phyloP scores from a whole-genome alignment of 2,888 invertebrate genomes.

The Tridacna gigas region DNA sequence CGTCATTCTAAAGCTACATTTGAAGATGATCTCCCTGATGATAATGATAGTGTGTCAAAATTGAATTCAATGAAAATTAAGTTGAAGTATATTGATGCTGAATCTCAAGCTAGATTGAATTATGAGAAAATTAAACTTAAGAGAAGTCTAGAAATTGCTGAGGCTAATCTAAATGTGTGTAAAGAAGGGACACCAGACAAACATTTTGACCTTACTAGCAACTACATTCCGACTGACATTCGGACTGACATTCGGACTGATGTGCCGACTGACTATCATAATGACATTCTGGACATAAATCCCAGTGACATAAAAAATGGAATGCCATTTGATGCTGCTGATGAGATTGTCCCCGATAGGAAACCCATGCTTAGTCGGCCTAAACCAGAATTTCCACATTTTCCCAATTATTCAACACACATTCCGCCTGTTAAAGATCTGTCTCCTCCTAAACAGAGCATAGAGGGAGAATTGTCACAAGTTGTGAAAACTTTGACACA shows the following conservation, averaged over 20 bases:
- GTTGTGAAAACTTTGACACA: constrained; percentile 27
- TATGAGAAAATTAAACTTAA: not conserved
- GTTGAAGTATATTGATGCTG: constrained; percentile 2
- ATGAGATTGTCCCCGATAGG: not conserved
- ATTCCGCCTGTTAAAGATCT: no score
- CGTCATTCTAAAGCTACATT: not conserved
- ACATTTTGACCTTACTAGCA: not conserved
- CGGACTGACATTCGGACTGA: no score
- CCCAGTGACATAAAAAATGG: not conserved
- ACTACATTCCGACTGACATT: not conserved
- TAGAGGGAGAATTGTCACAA: not conserved
- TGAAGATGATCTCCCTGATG: not conserved
- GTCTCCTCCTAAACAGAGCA: no score
- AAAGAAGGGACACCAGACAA: not conserved
- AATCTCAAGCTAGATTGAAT: not conserved
- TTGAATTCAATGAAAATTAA: not conserved
- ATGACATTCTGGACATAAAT: not conserved
- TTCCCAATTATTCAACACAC: no score
- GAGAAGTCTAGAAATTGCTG: constrained; percentile 2
- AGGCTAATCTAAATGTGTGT: not conserved
- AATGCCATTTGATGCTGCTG: not conserved
- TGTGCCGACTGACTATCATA: not conserved
- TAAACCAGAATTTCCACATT: no score
- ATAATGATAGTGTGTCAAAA: not conserved
- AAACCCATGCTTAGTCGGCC: not conserved